These are phyloP conservation scores for Kryptolebias ocellatus DNA, from an alignment of 2,797 vertebrate genomes.

Conservation along the genomic window DNA sequence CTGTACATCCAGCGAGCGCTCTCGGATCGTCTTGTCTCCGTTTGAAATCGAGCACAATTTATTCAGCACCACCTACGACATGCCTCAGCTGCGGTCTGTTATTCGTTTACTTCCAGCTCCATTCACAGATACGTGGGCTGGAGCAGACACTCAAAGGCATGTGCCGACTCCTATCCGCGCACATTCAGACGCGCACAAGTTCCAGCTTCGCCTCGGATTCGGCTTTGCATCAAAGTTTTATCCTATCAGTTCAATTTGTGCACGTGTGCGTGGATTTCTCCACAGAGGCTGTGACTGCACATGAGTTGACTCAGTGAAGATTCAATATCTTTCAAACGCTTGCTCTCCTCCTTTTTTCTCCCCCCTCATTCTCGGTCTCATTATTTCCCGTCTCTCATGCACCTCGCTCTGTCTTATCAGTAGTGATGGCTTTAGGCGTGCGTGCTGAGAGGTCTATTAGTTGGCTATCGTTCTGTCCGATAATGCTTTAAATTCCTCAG, in stretches of 20 bases:
- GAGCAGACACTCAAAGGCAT: slow-evolving; percentile 39
- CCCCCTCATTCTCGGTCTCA: slow-evolving; percentile 26
- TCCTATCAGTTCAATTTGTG: slow-evolving; percentile 22
- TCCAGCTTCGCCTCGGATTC: slow-evolving; percentile 10
- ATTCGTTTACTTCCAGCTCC: slow-evolving; percentile 65
- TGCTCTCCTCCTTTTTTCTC: slow-evolving; percentile 1
- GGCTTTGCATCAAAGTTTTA: slow-evolving; percentile 15
- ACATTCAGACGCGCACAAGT: neutral
- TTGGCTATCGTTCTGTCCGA: slow-evolving; percentile 66
- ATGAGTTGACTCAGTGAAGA: slow-evolving; percentile 28
- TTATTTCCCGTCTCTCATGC: slow-evolving; percentile 25
- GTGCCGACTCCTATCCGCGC: slow-evolving; percentile 10
- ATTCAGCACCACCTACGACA: slow-evolving; percentile 62
- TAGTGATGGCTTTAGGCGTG: slow-evolving; percentile 58
- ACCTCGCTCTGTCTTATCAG: slow-evolving; percentile 64
- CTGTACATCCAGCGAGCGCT: slow-evolving; percentile 30
- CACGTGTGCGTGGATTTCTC: slow-evolving; percentile 9
- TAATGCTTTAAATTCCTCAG: slow-evolving; percentile 62
- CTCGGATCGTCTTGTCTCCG: slow-evolving; percentile 33
- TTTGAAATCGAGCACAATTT: slow-evolving; percentile 57
- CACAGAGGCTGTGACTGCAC: slow-evolving; percentile 2
- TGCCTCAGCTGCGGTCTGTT: slow-evolving; percentile 58
- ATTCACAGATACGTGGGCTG: slow-evolving; percentile 65
- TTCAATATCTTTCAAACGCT: slow-evolving; percentile 39
- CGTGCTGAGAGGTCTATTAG: slow-evolving; percentile 72